Evolutionary conservation across 2,888 invertebrate genomes (phyloP), one percentile per base, ranked within the genome.

Genomic region (Lochmaea capreae): DNA sequence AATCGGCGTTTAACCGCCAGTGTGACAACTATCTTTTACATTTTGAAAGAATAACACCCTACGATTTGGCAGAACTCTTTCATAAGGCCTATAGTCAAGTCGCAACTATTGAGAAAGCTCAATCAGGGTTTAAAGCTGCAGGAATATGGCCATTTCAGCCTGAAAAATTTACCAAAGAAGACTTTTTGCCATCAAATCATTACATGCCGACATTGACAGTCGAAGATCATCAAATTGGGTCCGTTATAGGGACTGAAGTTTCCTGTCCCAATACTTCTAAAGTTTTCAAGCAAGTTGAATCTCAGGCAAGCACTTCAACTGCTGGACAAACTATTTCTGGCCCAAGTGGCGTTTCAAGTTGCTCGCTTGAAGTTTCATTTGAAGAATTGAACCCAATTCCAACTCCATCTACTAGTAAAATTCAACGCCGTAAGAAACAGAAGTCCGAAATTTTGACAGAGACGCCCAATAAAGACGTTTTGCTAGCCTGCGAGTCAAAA

Each of bases 121-220:
- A 67, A 67, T 52, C 67, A n/a, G 67, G 67, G 12, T 67, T 67
- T 67, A 67, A 54, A 26, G 67, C 67, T 57, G n/a, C 57, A 67
- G 67, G 57, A 67, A 67, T 67, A 67, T 67, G 67, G 22, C 14
- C 52, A 11, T 52, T 52, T n/a, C 52, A 52, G 11, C 52, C 52
- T 52, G 52, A 52, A 52, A 52, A 52, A 67, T 54, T 67, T 43
- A 54, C 10, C 52, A 67, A 26, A 26, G 57, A 57, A 42, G 4
- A 67, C n/a, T 67, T 67, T 52, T 67, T 67, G 67, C 57, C 58
- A 33, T 52, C 67, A 54, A 67, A 14, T 57, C 26, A 67, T 54
- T n/a, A 52, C n/a, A 52, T 12, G 52, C 52, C 52, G n/a, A n/a
- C 52, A 52, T 6, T 52, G n/a, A 52, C 14, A 52, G 6, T 52